A percentile compares a stretch with the other conserved stretches of the same genome.
These are phyloP conservation scores for Holothuria glaberrima DNA, from an alignment of 35 echinoderm and acorn worm species.

Conservation along the genomic window DNA sequence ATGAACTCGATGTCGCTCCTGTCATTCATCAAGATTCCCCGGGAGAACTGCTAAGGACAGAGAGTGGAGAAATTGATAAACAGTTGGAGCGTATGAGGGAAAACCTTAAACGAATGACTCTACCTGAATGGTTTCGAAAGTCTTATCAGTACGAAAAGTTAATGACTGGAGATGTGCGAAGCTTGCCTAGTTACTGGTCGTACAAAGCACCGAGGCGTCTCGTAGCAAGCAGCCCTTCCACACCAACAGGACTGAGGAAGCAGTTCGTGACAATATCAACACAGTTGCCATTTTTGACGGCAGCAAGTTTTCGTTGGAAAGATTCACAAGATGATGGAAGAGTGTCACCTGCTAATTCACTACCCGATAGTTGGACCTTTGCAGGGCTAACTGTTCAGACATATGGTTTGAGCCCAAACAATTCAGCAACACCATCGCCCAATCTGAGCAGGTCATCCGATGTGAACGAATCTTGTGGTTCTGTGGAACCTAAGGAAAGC, in stretches of 20 bases:
- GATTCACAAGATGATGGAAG: constrained; percentile 37
- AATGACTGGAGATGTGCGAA: constrained; percentile 56
- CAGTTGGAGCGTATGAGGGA: constrained; percentile 75
- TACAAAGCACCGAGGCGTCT: constrained; percentile 34
- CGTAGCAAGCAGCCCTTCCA: constrained; percentile 37
- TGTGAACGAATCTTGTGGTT: not conserved
- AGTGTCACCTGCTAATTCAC: constrained; percentile 38
- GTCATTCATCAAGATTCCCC: constrained; percentile 1
- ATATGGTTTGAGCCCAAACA: constrained; percentile 35
- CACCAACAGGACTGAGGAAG: constrained; percentile 45
- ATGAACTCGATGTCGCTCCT: constrained; percentile 34
- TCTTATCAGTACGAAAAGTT: constrained; percentile 72
- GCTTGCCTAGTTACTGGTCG: constrained; percentile 58
- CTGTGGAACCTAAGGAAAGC: too few species aligned
- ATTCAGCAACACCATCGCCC: constrained; percentile 24
- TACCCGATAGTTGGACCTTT: constrained; percentile 49
- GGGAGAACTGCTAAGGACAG: not conserved
- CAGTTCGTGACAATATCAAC: constrained; percentile 51
- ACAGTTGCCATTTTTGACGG: constrained; percentile 75
- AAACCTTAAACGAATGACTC: constrained; percentile 69
- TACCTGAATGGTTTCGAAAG: constrained; percentile 83
- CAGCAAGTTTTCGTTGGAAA: constrained; percentile 60
- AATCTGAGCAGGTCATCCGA: not conserved
- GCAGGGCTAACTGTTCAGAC: constrained; percentile 24
- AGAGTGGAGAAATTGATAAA: constrained; percentile 63